A percentile compares a stretch with the other conserved stretches of the same genome.
Conservation (phyloP, 2,888 invertebrate species). For the Conus canariensis region DNA sequence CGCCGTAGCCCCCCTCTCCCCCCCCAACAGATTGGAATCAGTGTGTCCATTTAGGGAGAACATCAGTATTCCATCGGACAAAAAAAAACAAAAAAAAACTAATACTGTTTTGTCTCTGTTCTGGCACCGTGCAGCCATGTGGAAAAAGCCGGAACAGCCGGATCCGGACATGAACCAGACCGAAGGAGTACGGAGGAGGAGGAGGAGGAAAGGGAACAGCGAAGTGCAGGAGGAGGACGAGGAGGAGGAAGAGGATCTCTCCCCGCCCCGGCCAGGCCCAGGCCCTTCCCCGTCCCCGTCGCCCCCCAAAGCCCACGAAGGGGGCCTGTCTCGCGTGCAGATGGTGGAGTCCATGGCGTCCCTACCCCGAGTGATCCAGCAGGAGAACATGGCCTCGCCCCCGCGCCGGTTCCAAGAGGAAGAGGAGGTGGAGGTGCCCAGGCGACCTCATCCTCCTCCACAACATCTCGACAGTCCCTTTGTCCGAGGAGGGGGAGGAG, state of each 20-base stretch:
- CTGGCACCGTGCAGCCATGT: neutral
- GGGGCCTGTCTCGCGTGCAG: neutral
- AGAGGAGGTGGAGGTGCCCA: neutral
- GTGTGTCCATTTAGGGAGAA: too few species aligned
- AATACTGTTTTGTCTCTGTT: too few species aligned
- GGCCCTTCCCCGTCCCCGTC: neutral
- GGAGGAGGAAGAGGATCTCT: neutral
- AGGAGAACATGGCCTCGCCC: neutral
- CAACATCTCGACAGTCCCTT: neutral
- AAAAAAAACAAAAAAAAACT: too few species aligned
- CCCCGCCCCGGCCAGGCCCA: neutral
- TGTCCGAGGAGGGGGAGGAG: neutral
- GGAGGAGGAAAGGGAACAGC: neutral
- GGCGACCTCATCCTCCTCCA: neutral
- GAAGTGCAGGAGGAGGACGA: slow-evolving; percentile 5
- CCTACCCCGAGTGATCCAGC: neutral
- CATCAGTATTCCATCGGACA: too few species aligned
- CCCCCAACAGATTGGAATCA: too few species aligned
- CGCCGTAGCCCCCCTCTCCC: too few species aligned
- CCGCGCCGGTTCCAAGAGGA: neutral
- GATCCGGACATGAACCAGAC: neutral
- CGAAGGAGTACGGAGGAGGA: neutral
- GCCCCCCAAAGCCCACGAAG: neutral
- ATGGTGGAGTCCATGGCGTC: neutral
- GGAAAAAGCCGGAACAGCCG: neutral